Conservation (phyloP, 2,888 invertebrate genomes). For the Hypolimnas misippus region DNA sequence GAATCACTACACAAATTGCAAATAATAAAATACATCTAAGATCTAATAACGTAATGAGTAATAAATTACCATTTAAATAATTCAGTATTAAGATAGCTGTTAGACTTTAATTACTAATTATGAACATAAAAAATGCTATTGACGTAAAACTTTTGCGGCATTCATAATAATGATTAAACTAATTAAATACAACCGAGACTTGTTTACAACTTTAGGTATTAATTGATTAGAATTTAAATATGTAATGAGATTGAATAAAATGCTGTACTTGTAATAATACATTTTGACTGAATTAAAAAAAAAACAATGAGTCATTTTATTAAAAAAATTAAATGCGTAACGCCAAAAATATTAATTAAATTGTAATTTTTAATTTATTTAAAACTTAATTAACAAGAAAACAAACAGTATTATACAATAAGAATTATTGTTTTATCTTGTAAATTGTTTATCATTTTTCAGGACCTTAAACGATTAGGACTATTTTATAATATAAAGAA, state of each 20-base stretch:
- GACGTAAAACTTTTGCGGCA: constrained; percentile 11
- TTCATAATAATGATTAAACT: neutral
- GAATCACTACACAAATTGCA: no score
- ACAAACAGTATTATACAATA: no score
- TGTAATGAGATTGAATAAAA: neutral
- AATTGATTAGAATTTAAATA: neutral
- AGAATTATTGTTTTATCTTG: no score
- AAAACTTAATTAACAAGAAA: no score
- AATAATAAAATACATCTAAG: no score
- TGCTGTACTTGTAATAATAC: neutral
- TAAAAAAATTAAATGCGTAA: no score
- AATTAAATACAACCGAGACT: neutral
- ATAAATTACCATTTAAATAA: neutral
- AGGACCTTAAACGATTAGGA: no score
- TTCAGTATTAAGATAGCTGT: constrained; percentile 4
- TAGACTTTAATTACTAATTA: constrained; percentile 12
- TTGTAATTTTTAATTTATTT: no score
- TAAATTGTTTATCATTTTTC: no score
- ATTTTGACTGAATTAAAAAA: neutral
- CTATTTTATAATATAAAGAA: no score
- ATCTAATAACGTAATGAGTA: neutral
- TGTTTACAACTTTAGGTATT: neutral
- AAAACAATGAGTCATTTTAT: neutral
- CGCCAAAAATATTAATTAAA: no score
- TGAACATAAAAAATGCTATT: constrained; percentile 16